phyloP scores from a whole-genome alignment of 2,888 invertebrate genomes.

The Patella depressa region DNA sequence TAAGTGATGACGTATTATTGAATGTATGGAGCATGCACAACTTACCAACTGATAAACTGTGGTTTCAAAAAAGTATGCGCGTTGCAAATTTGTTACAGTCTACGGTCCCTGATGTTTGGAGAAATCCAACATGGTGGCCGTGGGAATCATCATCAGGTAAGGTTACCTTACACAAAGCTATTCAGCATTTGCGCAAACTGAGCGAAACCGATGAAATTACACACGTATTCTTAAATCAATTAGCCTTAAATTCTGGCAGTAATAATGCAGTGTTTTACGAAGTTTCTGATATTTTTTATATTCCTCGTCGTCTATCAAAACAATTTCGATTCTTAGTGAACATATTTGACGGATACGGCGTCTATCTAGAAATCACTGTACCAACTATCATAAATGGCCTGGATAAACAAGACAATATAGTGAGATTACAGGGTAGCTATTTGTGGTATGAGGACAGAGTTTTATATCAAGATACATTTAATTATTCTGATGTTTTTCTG shows the following conservation, averaged over 20 bases:
- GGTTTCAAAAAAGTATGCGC: constrained; percentile 21
- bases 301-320: constrained; percentile 11
- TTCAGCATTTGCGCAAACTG: background rate
- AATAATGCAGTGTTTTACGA: constrained; percentile 22
- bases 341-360: constrained; percentile 11
- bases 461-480: constrained; percentile 9
- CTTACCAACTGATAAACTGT: constrained; percentile 18
- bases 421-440: constrained; percentile 22
- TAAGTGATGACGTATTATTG: constrained; percentile 28
- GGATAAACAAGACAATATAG: constrained; percentile 4
- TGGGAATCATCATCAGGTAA: constrained; percentile 16
- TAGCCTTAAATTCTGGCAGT: constrained; percentile 4
- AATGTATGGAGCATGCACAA: constrained; percentile 27
- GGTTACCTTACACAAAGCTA: background rate
- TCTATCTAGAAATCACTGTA: constrained; percentile 23
- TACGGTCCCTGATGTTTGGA: constrained; percentile 22
- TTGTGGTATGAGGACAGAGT: constrained; percentile 22
- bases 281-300: constrained; percentile 27
- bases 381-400: constrained; percentile 22
- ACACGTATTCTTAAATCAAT: background rate
- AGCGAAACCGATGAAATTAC: background rate
- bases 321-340: constrained; percentile 20
- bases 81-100: constrained; percentile 7
- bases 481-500: constrained; percentile 16
- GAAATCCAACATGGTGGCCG: constrained; percentile 24